These are phyloP conservation scores for Nemurella pictetii DNA, from an alignment of 2,888 invertebrate species.

Conservation along the genomic window DNA sequence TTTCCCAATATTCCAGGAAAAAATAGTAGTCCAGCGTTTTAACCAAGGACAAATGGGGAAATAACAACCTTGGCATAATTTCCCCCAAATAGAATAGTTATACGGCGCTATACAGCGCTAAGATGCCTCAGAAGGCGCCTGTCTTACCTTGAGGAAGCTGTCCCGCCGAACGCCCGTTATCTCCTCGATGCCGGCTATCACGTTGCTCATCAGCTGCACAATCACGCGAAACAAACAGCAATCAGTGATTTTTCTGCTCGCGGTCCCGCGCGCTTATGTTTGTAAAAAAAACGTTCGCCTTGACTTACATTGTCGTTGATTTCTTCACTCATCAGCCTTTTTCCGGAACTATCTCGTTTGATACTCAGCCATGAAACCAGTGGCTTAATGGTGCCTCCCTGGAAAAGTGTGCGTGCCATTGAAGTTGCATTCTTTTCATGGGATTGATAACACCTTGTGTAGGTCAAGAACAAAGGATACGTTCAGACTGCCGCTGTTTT, in stretches of 20 bases:
- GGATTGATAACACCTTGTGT: not conserved
- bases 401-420: no score
- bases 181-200: constrained; percentile 63
- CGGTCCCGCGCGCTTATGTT: not conserved
- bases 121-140: no score
- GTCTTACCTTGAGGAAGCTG: constrained; percentile 51
- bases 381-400: constrained; percentile 65
- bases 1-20: no score
- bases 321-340: constrained; percentile 58
- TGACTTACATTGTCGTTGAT: constrained; percentile 56
- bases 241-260: not conserved
- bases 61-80: no score
- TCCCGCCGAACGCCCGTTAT: constrained; percentile 59
- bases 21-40: no score
- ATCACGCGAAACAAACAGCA: constrained; percentile 26
- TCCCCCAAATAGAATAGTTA: no score
- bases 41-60: no score
- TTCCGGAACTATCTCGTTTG: constrained; percentile 50
- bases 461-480: not conserved
- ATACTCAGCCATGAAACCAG: constrained; percentile 60
- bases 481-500: no score
- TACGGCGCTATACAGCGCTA: no score
- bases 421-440: not conserved
- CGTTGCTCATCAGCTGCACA: constrained; percentile 55
- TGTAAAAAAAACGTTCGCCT: constrained; percentile 46